These are phyloP conservation scores for Trematomus loennbergii DNA, from an alignment of 2,113 vertebrate species.

Conservation along the genomic window DNA sequence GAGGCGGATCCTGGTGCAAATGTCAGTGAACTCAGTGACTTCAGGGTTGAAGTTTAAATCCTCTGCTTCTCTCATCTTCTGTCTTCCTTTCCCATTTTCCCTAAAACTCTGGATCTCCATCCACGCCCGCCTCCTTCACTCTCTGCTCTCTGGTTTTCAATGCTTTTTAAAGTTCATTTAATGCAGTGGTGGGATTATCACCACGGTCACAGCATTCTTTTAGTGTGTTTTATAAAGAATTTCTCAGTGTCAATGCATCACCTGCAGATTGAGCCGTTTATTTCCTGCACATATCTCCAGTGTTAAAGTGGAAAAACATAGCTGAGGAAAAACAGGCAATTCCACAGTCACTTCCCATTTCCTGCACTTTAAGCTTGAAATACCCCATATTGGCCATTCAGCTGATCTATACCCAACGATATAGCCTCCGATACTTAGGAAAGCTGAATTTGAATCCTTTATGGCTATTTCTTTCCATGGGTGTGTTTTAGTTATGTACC, in stretches of 20 bases:
- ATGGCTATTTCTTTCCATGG: conserved; percentile 55
- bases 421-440: conserved; percentile 56
- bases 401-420: conserved; percentile 59
- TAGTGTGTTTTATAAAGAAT: conserved; percentile 24
- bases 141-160: conserved; percentile 38
- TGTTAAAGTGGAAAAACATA: conserved; percentile 34
- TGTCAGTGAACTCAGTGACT: conserved; percentile 82
- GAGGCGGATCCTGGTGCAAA: conserved; percentile 75
- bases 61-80: conserved; percentile 39
- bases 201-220: conserved; percentile 56
- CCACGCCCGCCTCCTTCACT: conserved; percentile 47
- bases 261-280: conserved; percentile 17
- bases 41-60: conserved; percentile 72
- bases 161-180: conserved; percentile 71
- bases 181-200: conserved; percentile 56
- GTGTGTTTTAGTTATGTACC: conserved; percentile 84
- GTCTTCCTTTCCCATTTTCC: conserved; percentile 31
- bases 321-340: conserved; percentile 28
- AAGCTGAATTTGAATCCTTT: conserved; percentile 67
- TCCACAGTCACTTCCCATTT: conserved; percentile 27
- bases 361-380: conserved; percentile 44
- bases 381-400: conserved; percentile 44
- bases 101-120: conserved; percentile 46
- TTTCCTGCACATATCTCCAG: conserved; percentile 27
- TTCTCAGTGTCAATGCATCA: conserved; percentile 31